A percentile compares a stretch with the other conserved stretches of the same genome.
Evolutionary conservation across 2,113 vertebrate species (phyloP).

Genomic region (Tyto alba): DNA sequence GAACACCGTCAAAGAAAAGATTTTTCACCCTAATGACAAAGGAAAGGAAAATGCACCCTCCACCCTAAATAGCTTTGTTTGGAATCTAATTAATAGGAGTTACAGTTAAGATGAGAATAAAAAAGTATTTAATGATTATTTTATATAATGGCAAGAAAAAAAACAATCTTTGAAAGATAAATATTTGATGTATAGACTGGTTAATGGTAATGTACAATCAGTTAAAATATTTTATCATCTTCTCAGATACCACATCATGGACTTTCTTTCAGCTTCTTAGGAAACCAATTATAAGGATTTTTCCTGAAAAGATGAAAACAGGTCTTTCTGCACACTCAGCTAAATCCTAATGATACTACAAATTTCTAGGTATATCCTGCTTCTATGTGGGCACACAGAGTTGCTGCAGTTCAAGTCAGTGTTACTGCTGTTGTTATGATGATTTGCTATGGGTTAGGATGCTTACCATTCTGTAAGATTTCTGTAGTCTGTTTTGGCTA

Average conservation of each 20-base stretch:
- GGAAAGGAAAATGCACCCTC: conserved; percentile 13
- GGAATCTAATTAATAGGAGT: conserved; percentile 7
- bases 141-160: conserved; percentile 1
- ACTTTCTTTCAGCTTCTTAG: neutral
- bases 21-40: conserved; percentile 16
- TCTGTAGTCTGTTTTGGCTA: neutral
- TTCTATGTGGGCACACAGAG: neutral
- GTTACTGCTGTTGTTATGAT: neutral
- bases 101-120: neutral
- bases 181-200: neutral
- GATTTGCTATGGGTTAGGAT: neutral
- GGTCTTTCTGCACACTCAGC: neutral
- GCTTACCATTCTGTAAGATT: neutral
- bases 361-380: neutral
- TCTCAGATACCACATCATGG: neutral
- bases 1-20: conserved; percentile 5
- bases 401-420: neutral
- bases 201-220: neutral
- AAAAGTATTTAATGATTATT: neutral
- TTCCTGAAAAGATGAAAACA: neutral
- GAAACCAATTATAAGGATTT: neutral
- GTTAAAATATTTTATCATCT: neutral
- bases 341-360: neutral
- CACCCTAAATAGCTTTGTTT: conserved; percentile 39
- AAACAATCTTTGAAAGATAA: neutral